Evolutionary conservation across 2,113 vertebrate genomes (phyloP).

Genomic region (Catharus minimus): DNA sequence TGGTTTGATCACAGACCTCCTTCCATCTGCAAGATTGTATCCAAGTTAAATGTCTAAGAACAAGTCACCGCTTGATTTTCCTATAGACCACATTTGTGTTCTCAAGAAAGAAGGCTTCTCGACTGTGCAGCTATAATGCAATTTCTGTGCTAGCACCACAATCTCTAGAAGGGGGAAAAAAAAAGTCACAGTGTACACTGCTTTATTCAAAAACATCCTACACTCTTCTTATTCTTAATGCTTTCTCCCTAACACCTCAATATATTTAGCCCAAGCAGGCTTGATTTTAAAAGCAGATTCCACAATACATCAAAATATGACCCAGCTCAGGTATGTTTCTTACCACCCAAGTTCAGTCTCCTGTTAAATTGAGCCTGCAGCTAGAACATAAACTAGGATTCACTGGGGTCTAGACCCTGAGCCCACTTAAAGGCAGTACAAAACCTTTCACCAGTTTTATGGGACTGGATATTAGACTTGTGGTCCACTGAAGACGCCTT

Average conservation of each 20-base stretch:
- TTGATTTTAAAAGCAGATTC: conserved; percentile 6
- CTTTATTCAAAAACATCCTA: neutral
- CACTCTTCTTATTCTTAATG: neutral
- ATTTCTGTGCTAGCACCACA: neutral
- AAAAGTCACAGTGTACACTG: neutral
- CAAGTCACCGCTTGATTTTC: neutral
- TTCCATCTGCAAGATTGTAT: neutral
- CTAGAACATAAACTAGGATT: neutral
- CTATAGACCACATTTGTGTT: neutral
- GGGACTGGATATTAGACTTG: neutral
- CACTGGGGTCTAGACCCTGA: neutral
- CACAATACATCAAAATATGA: neutral
- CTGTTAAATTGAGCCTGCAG: neutral
- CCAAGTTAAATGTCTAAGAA: neutral
- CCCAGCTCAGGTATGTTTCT: neutral
- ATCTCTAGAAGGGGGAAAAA: neutral
- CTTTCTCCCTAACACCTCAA: neutral
- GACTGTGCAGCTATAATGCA: neutral
- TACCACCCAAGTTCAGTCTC: neutral
- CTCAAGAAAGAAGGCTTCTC: neutral
- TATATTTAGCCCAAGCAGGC: neutral
- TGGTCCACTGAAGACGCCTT: neutral
- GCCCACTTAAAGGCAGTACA: neutral
- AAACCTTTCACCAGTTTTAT: neutral
- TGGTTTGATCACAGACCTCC: neutral